Evolutionary conservation across 2,113 vertebrate species (phyloP).

Genomic region (Strix uralensis): DNA sequence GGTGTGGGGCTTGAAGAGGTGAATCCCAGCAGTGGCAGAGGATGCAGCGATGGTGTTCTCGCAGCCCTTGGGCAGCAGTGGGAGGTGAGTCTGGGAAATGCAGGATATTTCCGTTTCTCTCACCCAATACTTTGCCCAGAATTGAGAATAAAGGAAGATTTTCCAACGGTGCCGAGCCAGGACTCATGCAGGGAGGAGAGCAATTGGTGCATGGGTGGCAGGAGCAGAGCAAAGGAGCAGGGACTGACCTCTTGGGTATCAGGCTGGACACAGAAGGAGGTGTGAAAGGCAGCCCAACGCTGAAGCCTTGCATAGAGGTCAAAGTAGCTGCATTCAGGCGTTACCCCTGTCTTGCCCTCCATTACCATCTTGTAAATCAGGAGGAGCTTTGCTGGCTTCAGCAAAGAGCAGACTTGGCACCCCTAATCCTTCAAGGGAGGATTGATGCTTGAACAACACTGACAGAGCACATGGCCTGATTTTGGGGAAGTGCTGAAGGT

Average conservation of each 20-base stretch:
- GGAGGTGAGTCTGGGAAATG: not conserved
- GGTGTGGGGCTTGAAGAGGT: not conserved
- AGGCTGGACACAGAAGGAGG: not conserved
- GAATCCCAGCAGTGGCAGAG: not conserved
- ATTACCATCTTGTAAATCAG: not conserved
- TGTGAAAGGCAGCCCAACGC: not conserved
- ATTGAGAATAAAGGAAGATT: not conserved
- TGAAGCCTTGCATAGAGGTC: no score
- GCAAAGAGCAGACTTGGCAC: not conserved
- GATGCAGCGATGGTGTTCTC: not conserved
- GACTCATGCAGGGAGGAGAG: not conserved
- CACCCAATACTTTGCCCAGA: not conserved
- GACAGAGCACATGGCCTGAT: not conserved
- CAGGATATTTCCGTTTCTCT: not conserved
- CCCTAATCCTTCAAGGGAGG: not conserved
- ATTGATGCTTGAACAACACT: not conserved
- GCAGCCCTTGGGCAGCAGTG: not conserved
- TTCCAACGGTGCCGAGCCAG: not conserved
- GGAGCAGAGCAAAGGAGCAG: not conserved
- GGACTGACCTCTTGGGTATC: not conserved
- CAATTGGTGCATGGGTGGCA: not conserved
- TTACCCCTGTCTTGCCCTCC: not conserved
- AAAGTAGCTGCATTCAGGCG: not conserved
- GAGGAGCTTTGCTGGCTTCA: not conserved
- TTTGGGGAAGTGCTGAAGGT: not conserved